Evolutionary conservation across 2,888 invertebrate genomes (phyloP), one percentile per base, ranked within the genome.

Genomic region (Scaptomyza flava): DNA sequence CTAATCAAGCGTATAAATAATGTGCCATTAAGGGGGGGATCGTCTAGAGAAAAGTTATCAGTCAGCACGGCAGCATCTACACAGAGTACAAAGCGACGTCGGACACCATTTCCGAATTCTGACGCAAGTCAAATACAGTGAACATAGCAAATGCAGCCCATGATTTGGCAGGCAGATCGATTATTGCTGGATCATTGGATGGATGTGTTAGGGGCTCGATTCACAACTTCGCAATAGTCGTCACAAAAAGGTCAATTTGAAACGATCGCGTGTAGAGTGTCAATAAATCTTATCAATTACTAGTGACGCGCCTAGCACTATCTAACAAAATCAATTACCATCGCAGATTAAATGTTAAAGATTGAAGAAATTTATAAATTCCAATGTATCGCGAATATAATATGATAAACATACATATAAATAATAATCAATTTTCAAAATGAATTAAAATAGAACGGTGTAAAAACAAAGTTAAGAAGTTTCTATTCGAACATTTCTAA

Each of bases 1-100:
- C 81, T 74, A 33, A 85, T 84, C 81, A 65, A 81, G 67, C 82
- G 64, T 41, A 52, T 61, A 76, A 79, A 54, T 84, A 87, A 87
- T 87, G 85, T 84, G 85, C 87, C 85, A 81, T 81, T 76, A 87
- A 84, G 87, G 87, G 81, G 84, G 87, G 81, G 81, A 87, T 81
- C 76, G 82, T 87, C 79, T 63, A 68, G 81, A 76, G 70, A 87
- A 66, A 84, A 84, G 85, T 78, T 81, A 87, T 81, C 87, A 81
- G 81, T 66, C 53, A 33, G 31, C 31, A 45, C 61, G 47, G 31
- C 53, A 47, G 41, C 45, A 52, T 53, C 20, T n/a, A 43, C 41
- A 58, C 52, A 60, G 27, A 27, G 27, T 42, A 79, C 63, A 47
- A 77, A 57, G 70, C 76, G 79, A 85, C 85, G 80, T 79, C 67